These are phyloP conservation scores for Sisyra nigra DNA, from an alignment of 2,888 invertebrate genomes.

Conservation along the genomic window DNA sequence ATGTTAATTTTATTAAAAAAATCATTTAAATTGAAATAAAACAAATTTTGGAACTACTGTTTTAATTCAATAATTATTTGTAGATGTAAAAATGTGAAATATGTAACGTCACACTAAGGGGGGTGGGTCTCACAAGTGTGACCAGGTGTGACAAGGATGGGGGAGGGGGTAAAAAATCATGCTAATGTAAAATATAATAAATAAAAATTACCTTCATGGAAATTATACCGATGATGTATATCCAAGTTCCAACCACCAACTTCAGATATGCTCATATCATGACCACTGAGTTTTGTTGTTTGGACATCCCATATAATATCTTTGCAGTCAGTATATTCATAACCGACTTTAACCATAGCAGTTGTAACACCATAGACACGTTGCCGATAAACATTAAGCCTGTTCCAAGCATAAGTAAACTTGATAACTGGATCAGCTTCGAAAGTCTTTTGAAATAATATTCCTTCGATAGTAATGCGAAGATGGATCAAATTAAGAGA, in stretches of 20 bases:
- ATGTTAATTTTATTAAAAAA: too few species aligned
- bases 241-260: constrained; percentile 97
- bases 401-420: constrained; percentile 95
- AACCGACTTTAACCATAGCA: constrained; percentile 89
- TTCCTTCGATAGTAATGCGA: constrained; percentile 87
- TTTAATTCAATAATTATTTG: too few species aligned
- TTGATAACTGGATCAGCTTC: constrained; percentile 95
- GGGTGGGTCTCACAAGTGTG: too few species aligned
- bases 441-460: constrained; percentile 80
- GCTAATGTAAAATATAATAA: too few species aligned
- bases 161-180: too few species aligned
- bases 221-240: constrained; percentile 94
- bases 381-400: constrained; percentile 89
- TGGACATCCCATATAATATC: constrained; percentile 93
- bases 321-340: constrained; percentile 85
- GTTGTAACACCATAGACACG: constrained; percentile 93
- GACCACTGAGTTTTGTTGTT: constrained; percentile 87
- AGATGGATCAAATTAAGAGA: constrained; percentile 78
- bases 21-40: too few species aligned
- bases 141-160: too few species aligned
- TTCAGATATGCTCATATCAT: constrained; percentile 93
- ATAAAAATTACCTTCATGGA: constrained; percentile 65
- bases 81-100: too few species aligned
- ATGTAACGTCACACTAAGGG: too few species aligned
- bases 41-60: too few species aligned